These are phyloP conservation scores for Drosophila monieri DNA, from an alignment of 2,888 invertebrate genomes.

Conservation along the genomic window DNA sequence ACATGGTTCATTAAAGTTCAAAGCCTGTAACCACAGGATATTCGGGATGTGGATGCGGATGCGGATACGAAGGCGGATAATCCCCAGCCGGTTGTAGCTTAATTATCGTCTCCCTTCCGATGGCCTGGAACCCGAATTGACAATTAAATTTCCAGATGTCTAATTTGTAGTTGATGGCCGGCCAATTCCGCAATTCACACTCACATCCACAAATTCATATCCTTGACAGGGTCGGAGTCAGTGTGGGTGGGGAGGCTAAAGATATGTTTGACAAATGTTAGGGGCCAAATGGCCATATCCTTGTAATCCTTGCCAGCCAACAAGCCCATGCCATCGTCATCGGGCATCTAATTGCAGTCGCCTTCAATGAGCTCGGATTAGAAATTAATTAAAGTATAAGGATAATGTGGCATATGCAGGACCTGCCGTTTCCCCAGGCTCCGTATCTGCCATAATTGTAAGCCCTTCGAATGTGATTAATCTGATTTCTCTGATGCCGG, in stretches of 20 bases:
- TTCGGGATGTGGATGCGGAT: background rate
- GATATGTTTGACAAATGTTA: constrained; percentile 57
- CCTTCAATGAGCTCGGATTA: constrained; percentile 63
- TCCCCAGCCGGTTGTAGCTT: constrained; percentile 4
- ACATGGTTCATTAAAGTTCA: constrained; percentile 21
- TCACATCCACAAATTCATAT: constrained; percentile 11
- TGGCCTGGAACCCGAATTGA: constrained; percentile 34
- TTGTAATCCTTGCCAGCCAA: constrained; percentile 58
- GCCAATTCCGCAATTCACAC: constrained; percentile 28
- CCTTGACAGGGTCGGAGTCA: background rate
- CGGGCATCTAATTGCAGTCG: constrained; percentile 59
- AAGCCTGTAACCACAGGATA: constrained; percentile 9
- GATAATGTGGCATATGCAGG: constrained; percentile 57
- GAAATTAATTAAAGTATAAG: constrained; percentile 73
- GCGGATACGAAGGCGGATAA: constrained; percentile 7
- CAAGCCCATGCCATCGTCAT: constrained; percentile 33
- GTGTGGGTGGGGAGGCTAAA: constrained; percentile 13
- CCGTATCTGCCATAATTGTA: constrained; percentile 45
- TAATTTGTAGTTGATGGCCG: constrained; percentile 63
- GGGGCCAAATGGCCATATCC: constrained; percentile 47
- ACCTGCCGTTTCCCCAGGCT: constrained; percentile 3
- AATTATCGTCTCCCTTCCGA: constrained; percentile 5
- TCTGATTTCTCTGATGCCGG: constrained; percentile 35
- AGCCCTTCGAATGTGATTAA: constrained; percentile 61
- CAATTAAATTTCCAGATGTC: constrained; percentile 62